Conservation (phyloP, 2,797 vertebrate genomes). For the Hemibagrus guttatus region DNA sequence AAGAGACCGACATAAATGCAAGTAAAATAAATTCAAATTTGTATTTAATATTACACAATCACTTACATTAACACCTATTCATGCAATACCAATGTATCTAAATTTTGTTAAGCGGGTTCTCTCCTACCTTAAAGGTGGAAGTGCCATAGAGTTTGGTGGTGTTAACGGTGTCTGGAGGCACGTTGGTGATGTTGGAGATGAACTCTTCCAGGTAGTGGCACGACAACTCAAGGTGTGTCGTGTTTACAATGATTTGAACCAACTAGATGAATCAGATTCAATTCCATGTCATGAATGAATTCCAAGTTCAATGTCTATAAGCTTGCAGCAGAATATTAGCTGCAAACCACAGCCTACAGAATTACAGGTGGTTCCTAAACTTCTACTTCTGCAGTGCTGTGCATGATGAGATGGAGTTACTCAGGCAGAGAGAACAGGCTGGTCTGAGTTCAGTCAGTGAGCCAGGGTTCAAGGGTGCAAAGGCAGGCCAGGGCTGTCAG, state of each 20-base stretch:
- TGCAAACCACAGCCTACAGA: not conserved
- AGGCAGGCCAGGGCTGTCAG: constrained; percentile 55
- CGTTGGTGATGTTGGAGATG: constrained; percentile 96
- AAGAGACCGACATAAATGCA: not conserved
- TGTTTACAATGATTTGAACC: constrained; percentile 97
- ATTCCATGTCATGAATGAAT: not conserved
- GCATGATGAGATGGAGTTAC: not conserved
- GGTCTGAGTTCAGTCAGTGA: constrained; percentile 48
- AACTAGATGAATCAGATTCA: constrained; percentile 72
- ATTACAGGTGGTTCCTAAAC: constrained; percentile 26
- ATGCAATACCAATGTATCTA: not conserved
- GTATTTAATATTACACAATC: not conserved
- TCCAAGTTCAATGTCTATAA: not conserved
- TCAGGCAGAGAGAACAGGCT: constrained; percentile 19
- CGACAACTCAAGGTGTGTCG: constrained; percentile 93
- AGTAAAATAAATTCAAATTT: not conserved
- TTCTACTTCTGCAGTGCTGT: constrained; percentile 2
- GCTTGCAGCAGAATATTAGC: not conserved
- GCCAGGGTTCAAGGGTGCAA: constrained; percentile 56
- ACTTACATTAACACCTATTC: not conserved
- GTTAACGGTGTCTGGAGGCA: constrained; percentile 88
- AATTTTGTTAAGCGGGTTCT: not conserved
- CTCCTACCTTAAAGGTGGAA: constrained; percentile 91
- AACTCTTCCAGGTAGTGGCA: constrained; percentile 95
- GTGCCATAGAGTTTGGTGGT: constrained; percentile 93